phyloP scores from a whole-genome alignment of 2,113 vertebrate genomes.

The Rhinogobius similis region DNA sequence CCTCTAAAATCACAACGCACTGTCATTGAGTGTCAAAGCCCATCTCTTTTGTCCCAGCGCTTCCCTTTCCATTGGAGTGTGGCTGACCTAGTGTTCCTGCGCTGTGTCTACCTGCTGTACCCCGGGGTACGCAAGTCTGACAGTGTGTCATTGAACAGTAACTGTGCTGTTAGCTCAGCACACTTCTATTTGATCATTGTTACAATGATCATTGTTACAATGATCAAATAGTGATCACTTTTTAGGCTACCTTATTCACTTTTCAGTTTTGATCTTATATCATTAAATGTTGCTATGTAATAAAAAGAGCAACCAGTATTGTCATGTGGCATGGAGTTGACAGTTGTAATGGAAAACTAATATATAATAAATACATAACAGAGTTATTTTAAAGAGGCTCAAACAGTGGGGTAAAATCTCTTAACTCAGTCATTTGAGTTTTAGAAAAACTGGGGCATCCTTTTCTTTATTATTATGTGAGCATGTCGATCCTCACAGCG shows the following conservation, averaged over 20 bases:
- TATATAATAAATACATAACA: background rate
- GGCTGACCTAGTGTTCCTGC: constrained; percentile 39
- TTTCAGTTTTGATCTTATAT: background rate
- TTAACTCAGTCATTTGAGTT: constrained; percentile 11
- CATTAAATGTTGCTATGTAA: background rate
- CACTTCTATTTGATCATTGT: constrained; percentile 29
- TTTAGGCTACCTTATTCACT: constrained; percentile 7
- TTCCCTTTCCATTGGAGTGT: constrained; percentile 18
- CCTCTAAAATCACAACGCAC: constrained; percentile 25
- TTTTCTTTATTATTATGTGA: constrained; percentile 58
- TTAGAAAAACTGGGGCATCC: constrained; percentile 51
- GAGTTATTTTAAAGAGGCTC: background rate
- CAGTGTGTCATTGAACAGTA: constrained; percentile 42
- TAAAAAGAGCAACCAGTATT: no score
- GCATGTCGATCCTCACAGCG: constrained; percentile 48
- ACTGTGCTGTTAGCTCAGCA: constrained; percentile 10
- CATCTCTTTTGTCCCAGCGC: constrained; percentile 10
- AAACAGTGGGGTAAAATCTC: constrained; percentile 9
- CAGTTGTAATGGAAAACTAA: background rate
- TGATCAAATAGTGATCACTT: no score
- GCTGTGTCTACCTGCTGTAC: constrained; percentile 41
- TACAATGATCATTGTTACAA: no score
- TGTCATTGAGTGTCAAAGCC: constrained; percentile 9
- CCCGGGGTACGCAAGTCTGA: constrained; percentile 35
- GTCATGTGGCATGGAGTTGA: background rate